Conservation (phyloP, 2,113 vertebrate species). For the Xenopus laevis region DNA sequence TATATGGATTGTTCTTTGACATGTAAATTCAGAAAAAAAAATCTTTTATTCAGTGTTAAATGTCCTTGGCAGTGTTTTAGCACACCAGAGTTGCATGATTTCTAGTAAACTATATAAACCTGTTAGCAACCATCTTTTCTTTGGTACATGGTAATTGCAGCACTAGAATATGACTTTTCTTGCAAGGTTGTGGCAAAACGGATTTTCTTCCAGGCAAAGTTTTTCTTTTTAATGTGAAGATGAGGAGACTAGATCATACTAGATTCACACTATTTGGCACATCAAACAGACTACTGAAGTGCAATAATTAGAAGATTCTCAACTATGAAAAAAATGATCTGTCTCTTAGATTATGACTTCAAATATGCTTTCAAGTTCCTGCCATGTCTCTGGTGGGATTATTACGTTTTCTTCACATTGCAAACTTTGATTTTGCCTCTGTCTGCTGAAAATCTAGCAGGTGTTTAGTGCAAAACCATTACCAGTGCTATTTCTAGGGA, state of each 20-base stretch:
- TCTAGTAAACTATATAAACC: too few relatives aligned
- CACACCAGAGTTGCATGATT: too few relatives aligned
- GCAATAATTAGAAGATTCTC: slow-evolving; percentile 33
- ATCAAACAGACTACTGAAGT: slow-evolving; percentile 33
- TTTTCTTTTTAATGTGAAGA: not conserved
- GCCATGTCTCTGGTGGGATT: slow-evolving; percentile 47
- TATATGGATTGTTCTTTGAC: too few relatives aligned
- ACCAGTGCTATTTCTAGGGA: slow-evolving; percentile 1
- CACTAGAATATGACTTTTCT: too few relatives aligned
- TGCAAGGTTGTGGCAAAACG: too few relatives aligned
- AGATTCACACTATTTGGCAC: not conserved
- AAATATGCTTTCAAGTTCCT: slow-evolving; percentile 52
- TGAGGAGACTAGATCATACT: not conserved
- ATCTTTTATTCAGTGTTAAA: too few relatives aligned
- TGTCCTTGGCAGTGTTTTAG: too few relatives aligned
- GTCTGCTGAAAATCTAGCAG: slow-evolving; percentile 23
- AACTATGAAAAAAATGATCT: slow-evolving; percentile 47
- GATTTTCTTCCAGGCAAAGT: not conserved
- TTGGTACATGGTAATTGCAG: too few relatives aligned
- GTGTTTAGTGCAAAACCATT: slow-evolving; percentile 23
- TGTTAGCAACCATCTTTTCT: too few relatives aligned
- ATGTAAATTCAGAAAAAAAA: too few relatives aligned
- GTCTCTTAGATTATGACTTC: slow-evolving; percentile 32
- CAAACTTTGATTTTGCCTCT: slow-evolving; percentile 15
- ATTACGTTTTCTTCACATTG: slow-evolving; percentile 44